Evolutionary conservation across 2,113 vertebrate genomes (phyloP), one percentile per base, ranked within the genome.

Genomic region (Antigone vipio): DNA sequence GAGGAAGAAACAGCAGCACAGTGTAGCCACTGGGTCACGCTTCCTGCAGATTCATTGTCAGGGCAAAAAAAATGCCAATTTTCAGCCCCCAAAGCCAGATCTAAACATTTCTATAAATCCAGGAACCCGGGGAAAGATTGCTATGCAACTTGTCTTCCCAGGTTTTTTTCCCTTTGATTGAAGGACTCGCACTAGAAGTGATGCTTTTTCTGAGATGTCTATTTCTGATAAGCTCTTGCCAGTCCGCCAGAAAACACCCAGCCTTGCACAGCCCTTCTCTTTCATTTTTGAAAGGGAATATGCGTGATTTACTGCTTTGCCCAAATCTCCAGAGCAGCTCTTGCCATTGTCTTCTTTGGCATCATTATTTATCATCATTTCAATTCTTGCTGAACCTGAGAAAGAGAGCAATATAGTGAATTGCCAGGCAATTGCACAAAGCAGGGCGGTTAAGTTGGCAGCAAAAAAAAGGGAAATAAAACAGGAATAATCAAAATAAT

Each of bases 11-110:
- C 24, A 66, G 7, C n/a, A 49, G 24, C 20, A 3, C 5, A 4
- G 26, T 0, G 0, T 0, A 24, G 20, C 17, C 44, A 0, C 26
- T 5, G 60, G 5, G n/a, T 62, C n/a, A 44, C 2, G 0, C 20
- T 13, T 50, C 5, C 4, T 5, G 6, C 12, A 7, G 21, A 15
- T 35, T 53, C 20, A 34, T 53, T 12, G 5, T 22, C 19, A 32
- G n/a, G 47, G 50, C 4, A 32, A 62, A 47, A 47, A 38, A 90
- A 55, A 3, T 3, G 30, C 7, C 9, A 9, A 12, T 80, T 80
- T 80, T 21, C 75, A 63, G 20, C 24, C 38, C 44, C 10, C 19
- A 29, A 49, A 66, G 5, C 24, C 60, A 40, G 29, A 35, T 67
- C 16, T 22, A 26, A 79, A 35, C 15, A 18, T 42, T 66, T 35